Evolutionary conservation across 2,113 vertebrate genomes (phyloP).

Genomic region (Pseudolaguvia tuberculata): DNA sequence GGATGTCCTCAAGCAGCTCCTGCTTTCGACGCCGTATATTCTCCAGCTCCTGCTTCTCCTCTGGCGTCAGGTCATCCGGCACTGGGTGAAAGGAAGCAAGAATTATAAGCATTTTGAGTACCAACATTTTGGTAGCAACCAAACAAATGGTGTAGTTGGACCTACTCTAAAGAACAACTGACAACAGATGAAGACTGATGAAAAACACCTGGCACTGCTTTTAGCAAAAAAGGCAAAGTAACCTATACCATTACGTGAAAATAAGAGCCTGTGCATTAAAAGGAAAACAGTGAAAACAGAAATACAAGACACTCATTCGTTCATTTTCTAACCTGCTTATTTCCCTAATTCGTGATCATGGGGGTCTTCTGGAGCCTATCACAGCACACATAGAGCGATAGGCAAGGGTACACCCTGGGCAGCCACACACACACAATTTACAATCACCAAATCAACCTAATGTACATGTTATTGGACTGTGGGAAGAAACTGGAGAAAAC

Average conservation of each 20-base stretch:
- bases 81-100: slow-evolving; percentile 63
- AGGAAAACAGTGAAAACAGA: no score
- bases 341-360: no score
- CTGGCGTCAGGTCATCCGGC: slow-evolving; percentile 88
- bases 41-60: slow-evolving; percentile 92
- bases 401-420: no score
- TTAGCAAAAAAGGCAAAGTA: background rate
- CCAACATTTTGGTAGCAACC: background rate
- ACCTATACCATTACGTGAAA: background rate
- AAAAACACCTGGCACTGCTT: background rate
- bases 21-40: slow-evolving; percentile 91
- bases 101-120: slow-evolving; percentile 6
- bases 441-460: no score
- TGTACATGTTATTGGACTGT: no score
- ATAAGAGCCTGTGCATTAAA: background rate
- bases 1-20: slow-evolving; percentile 94
- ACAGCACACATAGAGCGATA: no score
- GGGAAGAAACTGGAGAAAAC: no score
- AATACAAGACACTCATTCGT: background rate
- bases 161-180: slow-evolving; percentile 3
- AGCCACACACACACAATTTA: no score
- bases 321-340: background rate
- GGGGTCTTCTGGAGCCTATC: no score
- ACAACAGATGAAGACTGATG: background rate
- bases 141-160: background rate